Percentiles rank a stretch among this genome's conserved stretches.
Evolutionary conservation across 1,140 invertebrate species (phyloP).

Genomic region (Plodia interpunctella): DNA sequence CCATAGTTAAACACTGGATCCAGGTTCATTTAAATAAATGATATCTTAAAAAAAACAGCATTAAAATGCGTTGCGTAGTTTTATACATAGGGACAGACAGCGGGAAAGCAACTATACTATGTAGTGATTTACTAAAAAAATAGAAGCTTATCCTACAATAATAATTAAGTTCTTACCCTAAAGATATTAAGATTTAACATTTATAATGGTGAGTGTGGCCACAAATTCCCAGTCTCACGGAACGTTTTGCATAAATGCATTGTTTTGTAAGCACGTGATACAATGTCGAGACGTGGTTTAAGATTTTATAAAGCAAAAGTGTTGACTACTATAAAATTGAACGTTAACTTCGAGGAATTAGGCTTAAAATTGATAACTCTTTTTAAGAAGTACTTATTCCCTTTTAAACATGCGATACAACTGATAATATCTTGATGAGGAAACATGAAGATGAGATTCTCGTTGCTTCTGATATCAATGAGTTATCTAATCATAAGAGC

Average conservation of each 20-base stretch:
- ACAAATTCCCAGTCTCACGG: constrained; percentile 34
- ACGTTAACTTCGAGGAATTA: neutral
- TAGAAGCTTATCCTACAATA: too few relatives aligned
- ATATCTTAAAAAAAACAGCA: too few relatives aligned
- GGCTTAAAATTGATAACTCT: neutral
- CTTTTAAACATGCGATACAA: neutral
- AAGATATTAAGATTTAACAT: constrained; percentile 3
- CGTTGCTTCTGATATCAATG: neutral
- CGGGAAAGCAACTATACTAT: too few relatives aligned
- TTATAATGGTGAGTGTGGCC: constrained; percentile 6
- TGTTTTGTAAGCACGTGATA: constrained; percentile 23
- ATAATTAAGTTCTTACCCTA: neutral
- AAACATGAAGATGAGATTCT: neutral
- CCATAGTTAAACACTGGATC: too few relatives aligned
- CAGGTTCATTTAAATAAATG: too few relatives aligned
- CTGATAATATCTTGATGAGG: neutral
- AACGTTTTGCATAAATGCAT: constrained; percentile 35
- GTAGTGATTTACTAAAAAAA: too few relatives aligned
- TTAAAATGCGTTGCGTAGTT: too few relatives aligned
- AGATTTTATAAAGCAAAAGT: neutral
- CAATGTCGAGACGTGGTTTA: constrained; percentile 6
- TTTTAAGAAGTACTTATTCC: neutral
- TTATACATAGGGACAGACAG: too few relatives aligned
- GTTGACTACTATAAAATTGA: neutral
- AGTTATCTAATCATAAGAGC: neutral